These are phyloP conservation scores for Nymphalis io DNA, from an alignment of 1,140 invertebrate species.

Conservation along the genomic window DNA sequence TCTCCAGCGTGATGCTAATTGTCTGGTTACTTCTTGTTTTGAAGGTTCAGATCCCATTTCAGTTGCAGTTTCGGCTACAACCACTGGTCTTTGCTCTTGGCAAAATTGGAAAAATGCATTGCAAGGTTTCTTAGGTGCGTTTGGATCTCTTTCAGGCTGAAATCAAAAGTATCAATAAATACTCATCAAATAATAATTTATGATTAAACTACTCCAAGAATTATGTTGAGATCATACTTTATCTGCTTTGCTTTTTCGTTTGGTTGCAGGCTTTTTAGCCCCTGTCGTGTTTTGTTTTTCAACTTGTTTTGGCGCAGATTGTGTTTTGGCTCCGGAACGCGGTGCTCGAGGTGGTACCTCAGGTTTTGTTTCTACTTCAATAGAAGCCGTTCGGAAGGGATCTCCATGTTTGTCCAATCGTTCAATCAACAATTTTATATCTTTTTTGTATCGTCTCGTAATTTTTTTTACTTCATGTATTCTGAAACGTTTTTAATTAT, in stretches of 20 bases:
- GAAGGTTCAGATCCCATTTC: conserved; percentile 85
- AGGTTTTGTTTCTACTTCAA: conserved; percentile 72
- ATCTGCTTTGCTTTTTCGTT: conserved; percentile 79
- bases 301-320: conserved; percentile 61
- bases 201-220: neutral
- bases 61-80: conserved; percentile 84
- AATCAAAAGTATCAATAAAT: conserved; percentile 33
- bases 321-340: conserved; percentile 56
- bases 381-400: conserved; percentile 66
- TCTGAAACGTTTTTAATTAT: conserved; percentile 63
- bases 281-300: conserved; percentile 63
- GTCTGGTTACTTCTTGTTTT: conserved; percentile 88
- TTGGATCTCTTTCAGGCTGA: conserved; percentile 84
- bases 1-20: conserved; percentile 87
- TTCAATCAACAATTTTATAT: conserved; percentile 80
- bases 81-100: conserved; percentile 87
- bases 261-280: conserved; percentile 66
- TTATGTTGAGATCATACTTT: conserved; percentile 55
- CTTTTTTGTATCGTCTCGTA: conserved; percentile 80
- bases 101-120: conserved; percentile 92
- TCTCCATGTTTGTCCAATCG: conserved; percentile 79
- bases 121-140: conserved; percentile 88
- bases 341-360: conserved; percentile 51
- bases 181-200: neutral
- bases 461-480: conserved; percentile 83